Percentiles rank a stretch among this genome's conserved stretches.
Conservation (phyloP, 64 coral and sea anemone species). For the Montipora cactus region DNA sequence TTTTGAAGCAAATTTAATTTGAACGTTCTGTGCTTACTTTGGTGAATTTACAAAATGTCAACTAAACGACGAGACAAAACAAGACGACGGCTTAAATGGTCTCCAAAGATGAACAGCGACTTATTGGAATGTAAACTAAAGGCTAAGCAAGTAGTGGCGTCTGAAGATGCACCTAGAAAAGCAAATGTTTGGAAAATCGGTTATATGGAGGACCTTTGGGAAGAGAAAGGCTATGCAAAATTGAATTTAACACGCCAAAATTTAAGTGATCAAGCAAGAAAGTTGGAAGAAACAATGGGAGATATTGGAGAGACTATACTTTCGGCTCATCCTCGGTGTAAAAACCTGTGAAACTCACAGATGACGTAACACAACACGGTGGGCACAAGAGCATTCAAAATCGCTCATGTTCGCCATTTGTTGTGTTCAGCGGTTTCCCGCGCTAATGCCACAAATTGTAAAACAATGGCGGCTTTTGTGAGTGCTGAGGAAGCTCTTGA, state of each 20-base stretch:
- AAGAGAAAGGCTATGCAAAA: neutral
- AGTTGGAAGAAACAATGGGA: constrained; percentile 16
- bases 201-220: constrained; percentile 7
- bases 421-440: constrained; percentile 28
- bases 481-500: neutral
- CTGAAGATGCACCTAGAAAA: neutral
- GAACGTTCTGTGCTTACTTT: neutral
- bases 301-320: constrained; percentile 26
- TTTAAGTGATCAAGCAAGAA: constrained; percentile 25
- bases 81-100: constrained; percentile 21
- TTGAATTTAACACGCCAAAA: constrained; percentile 17
- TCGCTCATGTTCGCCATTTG: constrained; percentile 27
- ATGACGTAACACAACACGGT: neutral
- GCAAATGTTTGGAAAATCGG: neutral
- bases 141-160: constrained; percentile 14
- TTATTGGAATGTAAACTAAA: constrained; percentile 8
- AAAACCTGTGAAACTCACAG: no score
- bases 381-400: constrained; percentile 2
- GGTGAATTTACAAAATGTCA: constrained; percentile 4
- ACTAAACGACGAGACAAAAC: constrained; percentile 28
- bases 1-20: neutral
- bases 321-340: neutral
- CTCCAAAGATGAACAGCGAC: constrained; percentile 13
- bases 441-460: neutral
- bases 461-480: constrained; percentile 46